Conservation (phyloP, 1,140 invertebrate species). For the Philotrypesis tridentata region DNA sequence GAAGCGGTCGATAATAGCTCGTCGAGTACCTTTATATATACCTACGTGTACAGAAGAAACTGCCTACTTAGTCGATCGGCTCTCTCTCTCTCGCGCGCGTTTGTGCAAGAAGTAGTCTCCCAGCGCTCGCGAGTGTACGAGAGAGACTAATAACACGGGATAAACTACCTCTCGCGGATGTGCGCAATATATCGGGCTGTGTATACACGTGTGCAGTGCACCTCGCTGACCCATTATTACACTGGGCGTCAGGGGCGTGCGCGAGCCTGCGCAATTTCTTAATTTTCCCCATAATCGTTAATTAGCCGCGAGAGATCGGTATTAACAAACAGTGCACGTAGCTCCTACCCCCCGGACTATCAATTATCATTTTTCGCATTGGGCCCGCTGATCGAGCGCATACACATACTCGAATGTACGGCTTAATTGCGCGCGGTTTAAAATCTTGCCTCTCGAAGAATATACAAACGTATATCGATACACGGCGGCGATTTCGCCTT, state of each 20-base stretch:
- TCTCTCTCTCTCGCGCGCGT: too few species aligned
- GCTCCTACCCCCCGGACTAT: neutral
- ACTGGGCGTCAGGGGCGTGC: neutral
- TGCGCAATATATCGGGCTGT: neutral
- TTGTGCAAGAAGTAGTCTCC: neutral
- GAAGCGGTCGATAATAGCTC: neutral
- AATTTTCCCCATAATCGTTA: neutral
- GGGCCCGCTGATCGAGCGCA: too few species aligned
- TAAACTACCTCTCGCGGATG: neutral
- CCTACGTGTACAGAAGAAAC: too few species aligned
- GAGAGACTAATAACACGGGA: too few species aligned
- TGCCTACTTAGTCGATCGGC: neutral
- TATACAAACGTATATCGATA: too few species aligned
- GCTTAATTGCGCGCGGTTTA: too few species aligned
- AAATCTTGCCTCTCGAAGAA: too few species aligned
- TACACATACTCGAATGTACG: too few species aligned
- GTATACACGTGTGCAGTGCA: too few species aligned
- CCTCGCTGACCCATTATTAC: too few species aligned
- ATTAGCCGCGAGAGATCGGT: neutral
- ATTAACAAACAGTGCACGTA: slow-evolving; percentile 6
- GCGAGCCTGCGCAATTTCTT: neutral
- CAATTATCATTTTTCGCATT: neutral
- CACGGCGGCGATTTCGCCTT: too few species aligned
- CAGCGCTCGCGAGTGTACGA: too few species aligned
- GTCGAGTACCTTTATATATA: neutral